Evolutionary conservation across 2,888 invertebrate species (phyloP).

Genomic region (Lasioglossum marginatum): DNA sequence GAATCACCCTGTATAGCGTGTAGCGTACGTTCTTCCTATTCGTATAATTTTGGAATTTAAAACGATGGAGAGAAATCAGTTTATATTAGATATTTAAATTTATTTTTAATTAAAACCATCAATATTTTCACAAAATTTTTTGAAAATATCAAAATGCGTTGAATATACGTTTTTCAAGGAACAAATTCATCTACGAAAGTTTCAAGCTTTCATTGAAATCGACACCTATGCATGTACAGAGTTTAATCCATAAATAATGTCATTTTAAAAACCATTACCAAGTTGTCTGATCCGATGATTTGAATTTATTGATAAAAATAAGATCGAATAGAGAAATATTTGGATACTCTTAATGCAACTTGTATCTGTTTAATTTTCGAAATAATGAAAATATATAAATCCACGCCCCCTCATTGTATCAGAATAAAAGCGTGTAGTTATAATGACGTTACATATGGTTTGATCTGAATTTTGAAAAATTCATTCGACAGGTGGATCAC

Average conservation of each 20-base stretch:
- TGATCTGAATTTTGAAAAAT: conserved; percentile 2
- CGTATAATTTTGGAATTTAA: no score
- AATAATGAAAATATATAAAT: neutral
- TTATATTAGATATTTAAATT: no score
- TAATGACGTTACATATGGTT: conserved; percentile 27
- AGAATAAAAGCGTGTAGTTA: neutral
- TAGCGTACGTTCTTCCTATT: no score
- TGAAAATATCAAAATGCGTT: neutral
- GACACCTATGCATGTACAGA: conserved; percentile 23
- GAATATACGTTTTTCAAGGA: neutral
- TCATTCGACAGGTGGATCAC: conserved; percentile 51
- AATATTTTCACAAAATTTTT: neutral
- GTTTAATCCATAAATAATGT: neutral
- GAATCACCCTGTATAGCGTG: no score
- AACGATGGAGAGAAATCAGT: no score
- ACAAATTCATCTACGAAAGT: neutral
- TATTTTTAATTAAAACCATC: no score
- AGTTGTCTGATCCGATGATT: neutral
- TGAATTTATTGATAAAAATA: neutral
- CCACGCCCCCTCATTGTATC: neutral
- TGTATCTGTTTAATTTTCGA: neutral
- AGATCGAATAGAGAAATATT: neutral
- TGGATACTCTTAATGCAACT: neutral
- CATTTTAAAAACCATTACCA: neutral
- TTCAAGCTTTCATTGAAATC: neutral